Evolutionary conservation across 2,888 invertebrate genomes (phyloP), one percentile per base, ranked within the genome.

Genomic region (Noctua janthe): DNA sequence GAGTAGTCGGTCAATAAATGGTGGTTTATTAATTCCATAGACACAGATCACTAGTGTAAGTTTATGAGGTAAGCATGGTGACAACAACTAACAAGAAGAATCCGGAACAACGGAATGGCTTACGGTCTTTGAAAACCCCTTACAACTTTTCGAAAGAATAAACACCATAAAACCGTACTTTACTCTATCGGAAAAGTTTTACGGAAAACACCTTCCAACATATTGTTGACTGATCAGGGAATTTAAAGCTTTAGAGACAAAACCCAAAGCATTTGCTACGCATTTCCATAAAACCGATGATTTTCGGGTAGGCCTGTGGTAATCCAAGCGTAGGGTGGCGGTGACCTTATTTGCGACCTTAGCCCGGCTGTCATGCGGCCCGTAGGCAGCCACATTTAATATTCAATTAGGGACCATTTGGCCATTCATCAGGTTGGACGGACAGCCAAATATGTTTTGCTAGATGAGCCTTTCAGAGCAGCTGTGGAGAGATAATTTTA

Each of bases 381-480:
- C 87, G 93, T 88, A 92, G 93, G 91, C 93, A 91, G 91, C 90
- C 92, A 82, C 94, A 92, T 94, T 95, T 94, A 95, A 95, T 95
- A 95, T 95, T 95, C 95, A 95, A 94, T 95, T 94, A 94, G 93
- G 92, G 91, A 88, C 91, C 92, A 92, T 94, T 95, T 92, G 92
- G 88, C 91, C 93, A 94, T 94, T 94, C 92, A 92, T 95, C 94
- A 94, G 92, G 79, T 81, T 88, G 91, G 86, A 90, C 86, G 83
- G 82, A 88, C 88, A 82, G 79, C 81, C 84, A 81, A 83, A 73
- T 85, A 83, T 78, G 80, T 80, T 80, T 88, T 70, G 70, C 90
- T 93, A 83, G 92, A 93, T 90, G 86, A 76, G 89, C 79, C 76
- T 43, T 62, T n/a, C 76, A 81, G 77, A 69, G 51, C 71, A 70